These are phyloP conservation scores for Hippolais icterina DNA, from an alignment of 2,113 vertebrate species.

Conservation along the genomic window DNA sequence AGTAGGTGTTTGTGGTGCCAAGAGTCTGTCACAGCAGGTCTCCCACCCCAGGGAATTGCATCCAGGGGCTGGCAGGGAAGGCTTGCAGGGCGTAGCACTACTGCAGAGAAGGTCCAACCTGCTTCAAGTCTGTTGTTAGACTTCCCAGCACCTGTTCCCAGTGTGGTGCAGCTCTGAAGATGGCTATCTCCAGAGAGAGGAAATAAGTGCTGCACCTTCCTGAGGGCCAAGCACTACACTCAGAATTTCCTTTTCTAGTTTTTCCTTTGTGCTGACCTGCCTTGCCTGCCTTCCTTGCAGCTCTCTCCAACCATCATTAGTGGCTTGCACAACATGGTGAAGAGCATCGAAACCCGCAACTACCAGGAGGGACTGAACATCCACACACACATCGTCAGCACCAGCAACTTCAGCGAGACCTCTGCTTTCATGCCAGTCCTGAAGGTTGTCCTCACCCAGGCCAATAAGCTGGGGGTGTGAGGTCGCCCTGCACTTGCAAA, in stretches of 20 bases:
- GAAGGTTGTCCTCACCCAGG: slow-evolving; percentile 95
- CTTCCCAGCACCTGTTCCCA: background rate
- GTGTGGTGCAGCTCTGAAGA: background rate
- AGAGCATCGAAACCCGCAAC: slow-evolving; percentile 85
- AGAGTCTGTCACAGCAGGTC: background rate
- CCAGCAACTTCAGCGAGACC: slow-evolving; percentile 98
- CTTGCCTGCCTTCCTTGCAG: slow-evolving; percentile 70
- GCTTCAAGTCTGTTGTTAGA: background rate
- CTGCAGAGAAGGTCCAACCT: background rate
- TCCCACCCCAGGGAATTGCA: background rate
- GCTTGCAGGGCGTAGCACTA: background rate
- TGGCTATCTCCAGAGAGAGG: background rate
- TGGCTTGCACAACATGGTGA: slow-evolving; percentile 90
- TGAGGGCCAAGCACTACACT: background rate
- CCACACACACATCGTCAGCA: slow-evolving; percentile 96
- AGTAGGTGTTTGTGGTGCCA: background rate
- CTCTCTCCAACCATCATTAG: slow-evolving; percentile 89
- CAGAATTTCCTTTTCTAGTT: background rate
- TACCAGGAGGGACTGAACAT: slow-evolving; percentile 89
- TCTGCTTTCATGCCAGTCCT: slow-evolving; percentile 99
- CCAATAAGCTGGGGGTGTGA: slow-evolving; percentile 91
- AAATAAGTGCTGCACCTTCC: background rate
- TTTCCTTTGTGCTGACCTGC: background rate
- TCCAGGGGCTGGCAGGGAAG: background rate
- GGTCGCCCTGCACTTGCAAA: background rate